Conservation (phyloP, 1,140 invertebrate genomes). For the Pseudobourletiella spinata region DNA sequence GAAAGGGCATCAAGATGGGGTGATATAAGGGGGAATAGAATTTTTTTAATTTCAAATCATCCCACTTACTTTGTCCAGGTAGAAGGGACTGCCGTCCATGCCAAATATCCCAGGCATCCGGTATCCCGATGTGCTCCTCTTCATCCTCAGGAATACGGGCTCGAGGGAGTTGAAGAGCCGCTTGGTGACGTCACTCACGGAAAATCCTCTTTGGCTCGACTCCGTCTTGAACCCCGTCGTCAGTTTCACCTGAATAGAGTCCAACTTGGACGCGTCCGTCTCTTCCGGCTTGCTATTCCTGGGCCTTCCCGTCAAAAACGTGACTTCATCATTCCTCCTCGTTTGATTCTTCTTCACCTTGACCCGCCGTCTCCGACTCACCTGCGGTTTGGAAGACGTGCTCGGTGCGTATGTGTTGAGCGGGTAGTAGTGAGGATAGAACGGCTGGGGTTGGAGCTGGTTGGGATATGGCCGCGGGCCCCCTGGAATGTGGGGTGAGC, state of each 20-base stretch:
- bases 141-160: constrained; percentile 10
- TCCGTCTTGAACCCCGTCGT: constrained; percentile 18
- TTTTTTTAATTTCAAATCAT: too few species aligned
- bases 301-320: constrained; percentile 12
- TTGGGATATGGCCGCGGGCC: background rate
- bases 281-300: constrained; percentile 1
- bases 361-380: background rate
- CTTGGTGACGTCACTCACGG: background rate
- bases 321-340: constrained; percentile 5
- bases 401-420: constrained; percentile 19
- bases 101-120: constrained; percentile 34
- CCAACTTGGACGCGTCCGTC: constrained; percentile 16
- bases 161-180: constrained; percentile 10
- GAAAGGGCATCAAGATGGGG: too few species aligned
- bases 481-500: constrained; percentile 13
- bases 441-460: constrained; percentile 13
- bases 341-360: constrained; percentile 15
- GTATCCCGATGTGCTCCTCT: constrained; percentile 13
- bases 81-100: constrained; percentile 33
- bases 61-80: constrained; percentile 33
- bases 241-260: constrained; percentile 22
- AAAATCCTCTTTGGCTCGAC: background rate
- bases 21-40: too few species aligned
- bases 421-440: constrained; percentile 29
- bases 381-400: background rate